phyloP scores from a whole-genome alignment of 2,797 vertebrate species.

The Myiothlypis coronata region DNA sequence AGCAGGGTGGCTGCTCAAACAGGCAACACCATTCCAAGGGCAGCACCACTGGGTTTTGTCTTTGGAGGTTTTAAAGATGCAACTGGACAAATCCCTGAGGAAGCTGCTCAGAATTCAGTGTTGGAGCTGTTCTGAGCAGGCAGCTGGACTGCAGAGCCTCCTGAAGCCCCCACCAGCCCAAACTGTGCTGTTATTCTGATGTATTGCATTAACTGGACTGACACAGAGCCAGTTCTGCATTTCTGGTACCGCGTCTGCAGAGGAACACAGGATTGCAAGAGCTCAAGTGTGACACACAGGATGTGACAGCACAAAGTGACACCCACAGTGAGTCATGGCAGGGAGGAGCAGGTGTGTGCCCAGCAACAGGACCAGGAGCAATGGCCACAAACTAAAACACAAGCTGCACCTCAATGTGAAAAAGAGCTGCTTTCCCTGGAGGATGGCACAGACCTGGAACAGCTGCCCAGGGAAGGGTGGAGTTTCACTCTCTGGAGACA shows the following conservation, averaged over 20 bases:
- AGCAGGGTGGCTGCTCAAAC: not conserved
- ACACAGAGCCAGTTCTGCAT: not conserved
- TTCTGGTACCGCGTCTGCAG: not conserved
- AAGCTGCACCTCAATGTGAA: not conserved
- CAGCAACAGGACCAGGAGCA: not conserved
- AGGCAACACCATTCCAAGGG: not conserved
- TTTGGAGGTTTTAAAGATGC: not conserved
- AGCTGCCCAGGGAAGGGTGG: not conserved
- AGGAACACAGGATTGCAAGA: not conserved
- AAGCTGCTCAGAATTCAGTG: not conserved
- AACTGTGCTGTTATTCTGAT: rapidly evolving
- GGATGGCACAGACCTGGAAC: not conserved
- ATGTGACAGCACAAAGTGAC: not conserved
- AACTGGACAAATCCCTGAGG: not conserved
- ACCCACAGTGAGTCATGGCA: not conserved
- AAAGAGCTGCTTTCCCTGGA: not conserved
- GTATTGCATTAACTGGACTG: not conserved
- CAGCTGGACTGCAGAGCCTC: not conserved
- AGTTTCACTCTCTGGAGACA: not conserved
- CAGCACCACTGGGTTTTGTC: not conserved
- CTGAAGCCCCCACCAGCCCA: not conserved
- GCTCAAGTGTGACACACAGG: not conserved
- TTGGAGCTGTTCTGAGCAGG: not conserved
- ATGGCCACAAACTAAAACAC: not conserved
- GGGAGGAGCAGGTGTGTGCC: not conserved